Evolutionary conservation across 2,797 vertebrate species (phyloP).

Genomic region (Fundulus diaphanus): DNA sequence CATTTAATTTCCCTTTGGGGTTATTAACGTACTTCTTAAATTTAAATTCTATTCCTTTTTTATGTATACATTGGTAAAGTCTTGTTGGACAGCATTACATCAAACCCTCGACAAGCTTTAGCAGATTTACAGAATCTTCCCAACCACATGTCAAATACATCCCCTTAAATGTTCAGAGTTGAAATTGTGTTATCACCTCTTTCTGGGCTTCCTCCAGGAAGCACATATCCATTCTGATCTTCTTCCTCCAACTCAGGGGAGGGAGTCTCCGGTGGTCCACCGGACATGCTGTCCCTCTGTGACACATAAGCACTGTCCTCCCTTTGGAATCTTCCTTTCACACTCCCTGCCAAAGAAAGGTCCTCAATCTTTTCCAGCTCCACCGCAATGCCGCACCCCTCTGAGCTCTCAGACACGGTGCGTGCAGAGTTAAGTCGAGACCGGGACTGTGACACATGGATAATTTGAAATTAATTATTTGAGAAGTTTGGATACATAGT

Average conservation of each 20-base stretch:
- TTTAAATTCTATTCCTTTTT: not conserved
- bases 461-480: slow-evolving; percentile 9
- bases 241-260: slow-evolving; percentile 83
- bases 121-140: not conserved
- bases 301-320: slow-evolving; percentile 92
- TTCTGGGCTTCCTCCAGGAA: slow-evolving; percentile 84
- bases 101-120: not conserved
- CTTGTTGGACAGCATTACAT: not conserved
- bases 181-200: slow-evolving; percentile 69
- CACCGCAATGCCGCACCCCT: slow-evolving; percentile 84
- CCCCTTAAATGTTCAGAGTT: not conserved
- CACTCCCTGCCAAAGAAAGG: slow-evolving; percentile 76
- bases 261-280: slow-evolving; percentile 78
- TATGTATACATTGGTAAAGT: not conserved
- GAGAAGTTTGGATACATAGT: not conserved
- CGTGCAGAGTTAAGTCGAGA: slow-evolving; percentile 85
- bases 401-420: slow-evolving; percentile 90
- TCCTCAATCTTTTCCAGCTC: slow-evolving; percentile 87
- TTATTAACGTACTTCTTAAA: no score
- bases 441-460: slow-evolving; percentile 72
- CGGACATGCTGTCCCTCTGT: slow-evolving; percentile 88
- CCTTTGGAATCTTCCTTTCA: slow-evolving; percentile 81
- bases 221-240: slow-evolving; percentile 91
- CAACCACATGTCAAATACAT: not conserved
- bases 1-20: no score